Base-by-base conservation (phyloP, 2,113 vertebrate genomes). In the Syngnathus floridae region DNA sequence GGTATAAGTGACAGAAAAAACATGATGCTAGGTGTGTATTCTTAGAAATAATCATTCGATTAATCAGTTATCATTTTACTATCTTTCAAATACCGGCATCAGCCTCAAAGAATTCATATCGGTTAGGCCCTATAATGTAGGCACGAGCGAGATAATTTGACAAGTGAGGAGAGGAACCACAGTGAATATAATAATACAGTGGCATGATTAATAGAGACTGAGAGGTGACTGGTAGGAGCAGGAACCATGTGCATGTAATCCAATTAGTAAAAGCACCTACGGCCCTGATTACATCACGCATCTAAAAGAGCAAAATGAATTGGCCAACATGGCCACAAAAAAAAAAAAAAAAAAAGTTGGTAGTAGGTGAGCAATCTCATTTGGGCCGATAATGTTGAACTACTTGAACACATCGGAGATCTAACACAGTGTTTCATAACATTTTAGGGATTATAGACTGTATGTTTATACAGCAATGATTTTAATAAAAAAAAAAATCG, bases 211-310 rank as follows among this genome's bases (percentile, higher is more conserved):
- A 64, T 7, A 62, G 14, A 62, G 26, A 57, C 37, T 13, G 55
- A 60, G 56, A 51, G 37, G 13, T 46, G 51, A 35, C 59, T 61
- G 45, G 48, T 71, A 67, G 64, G 43, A 69, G 40, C 59, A 52
- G 40, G 57, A 66, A 62, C 65, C 60, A 63, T 35, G 21, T 4
- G 26, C 12, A 21, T 64, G 21, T 65, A 76, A 74, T 75, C 63
- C 64, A 64, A 38, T 69, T 62, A 72, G 48, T 7, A 38, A 31
- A 36, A 52, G 57, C 22, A 19, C n/a, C 26, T 51, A 16, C 4
- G 38, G 7, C 0, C 22, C 36, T 31, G 9, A 16, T 43, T 31
- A 60, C 51, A 31, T 26, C 45, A 68, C 21, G 6, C 14, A 21
- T 12, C 63, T 26, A 61, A 55, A 66, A 0, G 12, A 59, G 36